Evolutionary conservation across 2,113 vertebrate species (phyloP).

Genomic region (Psophia crepitans): DNA sequence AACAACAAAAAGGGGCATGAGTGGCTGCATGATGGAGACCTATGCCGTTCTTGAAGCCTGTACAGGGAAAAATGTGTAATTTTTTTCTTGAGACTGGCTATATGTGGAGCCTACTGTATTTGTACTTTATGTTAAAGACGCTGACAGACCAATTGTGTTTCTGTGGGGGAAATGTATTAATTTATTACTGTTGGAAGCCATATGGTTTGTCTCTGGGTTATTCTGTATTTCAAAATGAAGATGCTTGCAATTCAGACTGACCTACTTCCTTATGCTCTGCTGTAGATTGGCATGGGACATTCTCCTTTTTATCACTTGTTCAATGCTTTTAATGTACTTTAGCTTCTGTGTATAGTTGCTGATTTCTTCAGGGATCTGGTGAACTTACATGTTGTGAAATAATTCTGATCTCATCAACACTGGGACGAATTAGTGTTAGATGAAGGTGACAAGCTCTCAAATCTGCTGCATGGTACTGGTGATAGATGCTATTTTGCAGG

Average conservation of each 20-base stretch:
- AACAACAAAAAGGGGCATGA: not conserved
- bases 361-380: not conserved
- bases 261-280: not conserved
- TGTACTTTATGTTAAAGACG: not conserved
- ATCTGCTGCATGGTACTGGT: not conserved
- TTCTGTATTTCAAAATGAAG: not conserved
- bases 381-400: not conserved
- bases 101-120: not conserved
- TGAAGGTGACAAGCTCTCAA: too few relatives aligned
- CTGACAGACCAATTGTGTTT: not conserved
- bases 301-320: not conserved
- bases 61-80: not conserved
- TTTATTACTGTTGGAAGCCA: not conserved
- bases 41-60: not conserved
- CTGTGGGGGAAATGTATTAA: not conserved
- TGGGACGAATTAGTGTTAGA: not conserved
- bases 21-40: not conserved
- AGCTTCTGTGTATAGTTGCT: not conserved
- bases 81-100: not conserved
- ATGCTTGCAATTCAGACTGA: not conserved
- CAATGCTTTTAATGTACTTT: not conserved
- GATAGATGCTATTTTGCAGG: not conserved
- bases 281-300: not conserved
- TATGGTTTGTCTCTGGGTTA: not conserved
- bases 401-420: not conserved